Evolutionary conservation across 2,888 invertebrate genomes (phyloP).

Genomic region (Urechis unicinctus): DNA sequence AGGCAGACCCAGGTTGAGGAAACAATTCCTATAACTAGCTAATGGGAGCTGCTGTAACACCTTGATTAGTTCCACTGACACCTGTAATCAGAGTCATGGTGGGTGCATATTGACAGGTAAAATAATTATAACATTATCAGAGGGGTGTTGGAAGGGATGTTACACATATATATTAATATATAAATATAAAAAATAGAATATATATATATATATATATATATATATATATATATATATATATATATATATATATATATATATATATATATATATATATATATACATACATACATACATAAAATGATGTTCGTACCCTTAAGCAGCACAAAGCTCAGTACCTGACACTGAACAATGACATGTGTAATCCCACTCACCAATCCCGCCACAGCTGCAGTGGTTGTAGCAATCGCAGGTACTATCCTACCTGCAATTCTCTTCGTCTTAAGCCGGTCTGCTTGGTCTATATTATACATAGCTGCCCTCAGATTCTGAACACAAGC

Average conservation of each 20-base stretch:
- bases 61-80: constrained; percentile 44
- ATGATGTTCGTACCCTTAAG: too few species aligned
- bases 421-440: constrained; percentile 50
- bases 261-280: too few species aligned
- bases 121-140: not conserved
- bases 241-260: too few species aligned
- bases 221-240: too few species aligned
- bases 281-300: too few species aligned
- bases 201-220: too few species aligned
- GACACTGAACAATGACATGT: too few species aligned
- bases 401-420: constrained; percentile 52
- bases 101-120: not conserved
- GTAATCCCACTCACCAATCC: constrained; percentile 45
- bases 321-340: too few species aligned
- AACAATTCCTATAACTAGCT: constrained; percentile 41
- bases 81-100: constrained; percentile 25
- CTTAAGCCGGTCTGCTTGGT: constrained; percentile 40
- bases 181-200: too few species aligned
- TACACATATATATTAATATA: too few species aligned
- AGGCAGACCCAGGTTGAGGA: constrained; percentile 49
- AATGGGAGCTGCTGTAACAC: constrained; percentile 30
- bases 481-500: constrained; percentile 40
- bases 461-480: constrained; percentile 48
- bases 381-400: constrained; percentile 52
- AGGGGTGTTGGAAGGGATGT: too few species aligned